These are phyloP conservation scores for Micromys minutus DNA, from an alignment of 2,113 vertebrate species.

Conservation along the genomic window DNA sequence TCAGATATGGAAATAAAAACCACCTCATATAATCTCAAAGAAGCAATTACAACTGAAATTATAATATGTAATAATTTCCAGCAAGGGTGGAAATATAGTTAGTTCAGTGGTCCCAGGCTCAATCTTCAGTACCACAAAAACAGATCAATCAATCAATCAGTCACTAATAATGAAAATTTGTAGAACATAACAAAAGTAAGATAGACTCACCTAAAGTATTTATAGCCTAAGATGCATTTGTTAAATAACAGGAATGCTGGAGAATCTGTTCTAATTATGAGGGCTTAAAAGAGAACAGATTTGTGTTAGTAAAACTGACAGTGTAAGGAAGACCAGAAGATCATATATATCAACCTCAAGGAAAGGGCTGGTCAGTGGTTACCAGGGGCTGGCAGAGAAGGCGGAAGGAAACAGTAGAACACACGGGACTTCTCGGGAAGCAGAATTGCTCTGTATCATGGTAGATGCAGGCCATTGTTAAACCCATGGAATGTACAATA, in stretches of 20 bases:
- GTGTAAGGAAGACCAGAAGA: neutral
- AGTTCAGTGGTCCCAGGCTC: neutral
- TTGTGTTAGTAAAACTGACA: neutral
- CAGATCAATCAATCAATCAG: no score
- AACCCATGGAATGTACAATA: neutral
- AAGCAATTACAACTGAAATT: constrained; percentile 25
- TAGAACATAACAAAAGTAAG: neutral
- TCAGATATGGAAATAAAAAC: neutral
- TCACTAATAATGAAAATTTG: neutral
- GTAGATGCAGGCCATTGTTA: neutral
- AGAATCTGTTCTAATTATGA: neutral
- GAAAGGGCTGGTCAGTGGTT: neutral
- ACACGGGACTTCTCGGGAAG: neutral
- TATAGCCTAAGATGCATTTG: constrained; percentile 5
- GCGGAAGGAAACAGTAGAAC: neutral
- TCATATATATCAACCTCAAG: neutral
- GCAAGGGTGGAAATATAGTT: neutral
- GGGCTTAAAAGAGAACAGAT: neutral
- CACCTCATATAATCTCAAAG: neutral
- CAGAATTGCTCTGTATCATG: neutral
- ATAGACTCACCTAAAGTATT: neutral
- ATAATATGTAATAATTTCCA: neutral
- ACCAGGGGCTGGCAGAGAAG: neutral
- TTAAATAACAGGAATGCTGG: constrained; percentile 34
- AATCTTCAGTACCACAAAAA: neutral